Evolutionary conservation across 2,797 vertebrate genomes (phyloP).

Genomic region (Momotus momota): DNA sequence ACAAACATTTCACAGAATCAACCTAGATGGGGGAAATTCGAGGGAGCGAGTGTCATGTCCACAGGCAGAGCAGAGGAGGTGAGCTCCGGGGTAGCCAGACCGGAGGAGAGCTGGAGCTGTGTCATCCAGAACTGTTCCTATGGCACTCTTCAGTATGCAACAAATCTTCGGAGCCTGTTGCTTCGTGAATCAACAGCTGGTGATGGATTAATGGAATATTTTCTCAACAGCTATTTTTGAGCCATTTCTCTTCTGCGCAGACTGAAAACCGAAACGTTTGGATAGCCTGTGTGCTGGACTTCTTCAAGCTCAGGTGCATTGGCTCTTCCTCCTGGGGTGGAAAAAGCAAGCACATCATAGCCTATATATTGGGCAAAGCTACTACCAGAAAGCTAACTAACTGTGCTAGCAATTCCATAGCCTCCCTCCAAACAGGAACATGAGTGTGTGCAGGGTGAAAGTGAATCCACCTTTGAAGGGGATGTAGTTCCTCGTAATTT

Average conservation of each 20-base stretch:
- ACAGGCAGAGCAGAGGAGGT: neutral
- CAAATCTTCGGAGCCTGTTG: neutral
- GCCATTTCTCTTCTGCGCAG: neutral
- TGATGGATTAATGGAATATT: slow-evolving; percentile 46
- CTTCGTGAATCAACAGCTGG: slow-evolving; percentile 8
- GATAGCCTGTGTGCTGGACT: neutral
- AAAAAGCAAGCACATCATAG: neutral
- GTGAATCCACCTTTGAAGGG: neutral
- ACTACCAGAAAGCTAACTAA: neutral
- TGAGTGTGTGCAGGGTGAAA: neutral
- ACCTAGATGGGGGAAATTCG: neutral
- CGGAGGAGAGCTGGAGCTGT: neutral
- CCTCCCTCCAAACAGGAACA: neutral
- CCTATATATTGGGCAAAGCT: neutral
- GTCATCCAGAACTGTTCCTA: neutral
- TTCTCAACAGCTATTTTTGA: slow-evolving; percentile 15
- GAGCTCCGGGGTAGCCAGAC: neutral
- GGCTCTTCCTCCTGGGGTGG: neutral
- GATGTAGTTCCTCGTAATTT: neutral
- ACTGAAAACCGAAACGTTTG: neutral
- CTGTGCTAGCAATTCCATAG: neutral
- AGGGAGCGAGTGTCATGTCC: neutral
- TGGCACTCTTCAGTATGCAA: slow-evolving; percentile 10
- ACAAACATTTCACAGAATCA: neutral
- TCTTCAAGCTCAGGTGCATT: neutral